phyloP scores from a whole-genome alignment of 2,888 invertebrate genomes.

The Epinotia nisella region DNA sequence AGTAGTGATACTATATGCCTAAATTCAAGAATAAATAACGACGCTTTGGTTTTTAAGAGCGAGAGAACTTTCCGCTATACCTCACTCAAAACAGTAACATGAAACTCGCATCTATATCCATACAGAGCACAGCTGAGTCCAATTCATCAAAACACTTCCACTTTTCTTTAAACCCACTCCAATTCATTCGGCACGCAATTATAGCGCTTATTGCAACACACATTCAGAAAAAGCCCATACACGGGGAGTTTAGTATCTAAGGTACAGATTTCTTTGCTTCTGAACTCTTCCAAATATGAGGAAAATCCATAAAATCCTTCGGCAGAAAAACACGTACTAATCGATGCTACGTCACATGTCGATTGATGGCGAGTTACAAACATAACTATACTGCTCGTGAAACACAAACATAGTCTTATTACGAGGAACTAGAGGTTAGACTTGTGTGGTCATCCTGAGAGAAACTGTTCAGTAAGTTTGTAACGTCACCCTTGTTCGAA shows the following conservation, averaged over 20 bases:
- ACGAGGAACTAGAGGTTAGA: not conserved
- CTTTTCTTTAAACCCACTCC: too few relatives aligned
- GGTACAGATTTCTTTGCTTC: not conserved
- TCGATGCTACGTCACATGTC: not conserved
- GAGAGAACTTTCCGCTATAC: too few relatives aligned
- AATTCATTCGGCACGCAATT: not conserved
- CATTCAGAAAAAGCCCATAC: not conserved
- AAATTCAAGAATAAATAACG: too few relatives aligned
- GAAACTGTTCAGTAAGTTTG: conserved; percentile 10
- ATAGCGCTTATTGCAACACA: not conserved
- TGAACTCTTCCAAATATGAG: not conserved
- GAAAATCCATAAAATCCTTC: not conserved
- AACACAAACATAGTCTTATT: not conserved
- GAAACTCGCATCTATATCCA: too few relatives aligned
- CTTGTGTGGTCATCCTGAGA: not conserved
- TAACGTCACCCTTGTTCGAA: conserved; percentile 26
- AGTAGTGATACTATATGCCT: too few relatives aligned
- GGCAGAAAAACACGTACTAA: not conserved
- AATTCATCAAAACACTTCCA: too few relatives aligned
- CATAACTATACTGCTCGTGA: not conserved
- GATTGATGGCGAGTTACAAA: conserved; percentile 31
- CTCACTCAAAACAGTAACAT: too few relatives aligned
- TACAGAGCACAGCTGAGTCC: too few relatives aligned
- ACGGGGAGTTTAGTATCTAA: not conserved
- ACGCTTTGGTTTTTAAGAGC: too few relatives aligned